phyloP scores from a whole-genome alignment of 2,888 invertebrate genomes.

The Lasioglossum leucozonium region DNA sequence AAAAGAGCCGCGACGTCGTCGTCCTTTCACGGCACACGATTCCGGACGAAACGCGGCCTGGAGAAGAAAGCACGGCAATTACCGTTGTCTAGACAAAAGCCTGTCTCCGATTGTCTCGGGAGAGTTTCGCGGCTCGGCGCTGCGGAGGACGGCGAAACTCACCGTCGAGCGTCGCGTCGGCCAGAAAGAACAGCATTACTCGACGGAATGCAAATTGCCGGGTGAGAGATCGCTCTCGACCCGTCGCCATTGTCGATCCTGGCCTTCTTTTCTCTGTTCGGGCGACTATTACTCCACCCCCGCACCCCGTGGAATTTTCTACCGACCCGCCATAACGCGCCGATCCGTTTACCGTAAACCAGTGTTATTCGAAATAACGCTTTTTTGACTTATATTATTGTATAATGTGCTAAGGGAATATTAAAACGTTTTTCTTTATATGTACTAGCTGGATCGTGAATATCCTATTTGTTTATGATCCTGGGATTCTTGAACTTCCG shows the following conservation, averaged over 20 bases:
- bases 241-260: conserved; percentile 1
- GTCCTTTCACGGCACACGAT: not conserved
- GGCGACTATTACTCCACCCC: not conserved
- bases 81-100: conserved; percentile 43
- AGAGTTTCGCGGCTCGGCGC: conserved; percentile 20
- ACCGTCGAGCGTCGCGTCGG: not conserved
- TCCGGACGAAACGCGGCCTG: not conserved
- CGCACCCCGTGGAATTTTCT: not conserved
- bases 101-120: conserved; percentile 29
- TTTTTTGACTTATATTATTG: too few species aligned
- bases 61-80: conserved; percentile 46
- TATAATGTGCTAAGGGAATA: too few species aligned
- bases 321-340: not conserved
- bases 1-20: not conserved
- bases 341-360: not conserved
- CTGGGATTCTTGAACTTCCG: too few species aligned
- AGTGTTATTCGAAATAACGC: too few species aligned
- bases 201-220: conserved; percentile 45
- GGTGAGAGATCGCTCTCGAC: not conserved
- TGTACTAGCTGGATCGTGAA: too few species aligned
- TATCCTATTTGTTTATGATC: too few species aligned
- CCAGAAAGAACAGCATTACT: not conserved
- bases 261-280: conserved; percentile 1
- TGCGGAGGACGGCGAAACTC: conserved; percentile 2
- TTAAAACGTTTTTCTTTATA: too few species aligned